Conservation (phyloP, 2,113 vertebrate genomes). For the Pungitius pungitius region DNA sequence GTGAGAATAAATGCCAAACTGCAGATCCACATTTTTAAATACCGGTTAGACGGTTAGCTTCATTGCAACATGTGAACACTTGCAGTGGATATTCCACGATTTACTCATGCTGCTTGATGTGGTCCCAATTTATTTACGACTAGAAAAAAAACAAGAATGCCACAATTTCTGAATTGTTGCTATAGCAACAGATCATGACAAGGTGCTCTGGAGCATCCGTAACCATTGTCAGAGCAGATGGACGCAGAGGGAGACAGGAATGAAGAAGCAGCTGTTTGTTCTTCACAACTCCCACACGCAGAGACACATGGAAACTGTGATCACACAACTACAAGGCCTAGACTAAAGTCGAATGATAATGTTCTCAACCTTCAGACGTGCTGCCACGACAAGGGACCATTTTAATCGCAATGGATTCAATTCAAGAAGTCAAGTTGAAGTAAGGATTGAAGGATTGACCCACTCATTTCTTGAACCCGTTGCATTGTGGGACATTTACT, state of each 20-base stretch:
- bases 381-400: conserved; percentile 5
- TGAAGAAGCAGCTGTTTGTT: conserved; percentile 71
- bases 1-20: not conserved
- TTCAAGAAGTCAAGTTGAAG: conserved; percentile 21
- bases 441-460: not conserved
- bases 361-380: conserved; percentile 33
- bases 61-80: not conserved
- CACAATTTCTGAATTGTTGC: not conserved
- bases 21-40: not conserved
- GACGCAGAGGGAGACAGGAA: conserved; percentile 41
- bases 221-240: conserved; percentile 19
- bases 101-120: not conserved
- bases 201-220: conserved; percentile 18
- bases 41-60: not conserved
- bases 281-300: conserved; percentile 66
- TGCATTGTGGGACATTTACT: not conserved
- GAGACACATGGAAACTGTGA: conserved; percentile 76
- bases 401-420: conserved; percentile 19
- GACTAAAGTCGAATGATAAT: conserved; percentile 35
- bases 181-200: not conserved
- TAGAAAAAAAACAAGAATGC: not conserved
- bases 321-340: conserved; percentile 29
- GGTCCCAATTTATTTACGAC: not conserved
- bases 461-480: conserved; percentile 18
- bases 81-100: not conserved